Percentiles rank a stretch among this genome's conserved stretches.
phyloP scores from a whole-genome alignment of 2,797 vertebrate species.

The Onychomys arenicola region DNA sequence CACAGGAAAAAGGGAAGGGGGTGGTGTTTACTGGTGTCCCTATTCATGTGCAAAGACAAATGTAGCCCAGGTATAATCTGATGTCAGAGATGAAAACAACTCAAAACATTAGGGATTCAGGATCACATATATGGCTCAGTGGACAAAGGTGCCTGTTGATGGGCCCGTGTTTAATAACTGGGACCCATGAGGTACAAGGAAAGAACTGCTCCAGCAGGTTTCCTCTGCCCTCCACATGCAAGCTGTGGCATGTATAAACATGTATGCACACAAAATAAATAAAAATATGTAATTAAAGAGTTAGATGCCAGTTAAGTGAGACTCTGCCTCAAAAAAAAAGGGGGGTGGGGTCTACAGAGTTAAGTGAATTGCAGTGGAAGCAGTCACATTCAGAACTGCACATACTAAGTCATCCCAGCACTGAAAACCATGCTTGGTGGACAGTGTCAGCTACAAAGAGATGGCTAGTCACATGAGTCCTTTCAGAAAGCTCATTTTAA shows the following conservation, averaged over 20 bases:
- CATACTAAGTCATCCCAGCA: not conserved
- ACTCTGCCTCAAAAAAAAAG: not conserved
- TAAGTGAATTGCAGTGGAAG: not conserved
- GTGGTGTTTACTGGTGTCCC: not conserved
- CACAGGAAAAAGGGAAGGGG: not conserved
- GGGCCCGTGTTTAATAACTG: not conserved
- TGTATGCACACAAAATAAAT: not conserved
- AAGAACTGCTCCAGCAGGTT: not conserved
- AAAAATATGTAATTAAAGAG: not conserved
- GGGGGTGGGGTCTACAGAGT: not conserved
- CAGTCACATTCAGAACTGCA: not conserved
- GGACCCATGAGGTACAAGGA: not conserved
- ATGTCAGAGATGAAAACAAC: not conserved
- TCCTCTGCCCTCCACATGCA: not conserved
- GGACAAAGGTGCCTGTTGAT: not conserved
- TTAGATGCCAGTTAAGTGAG: not conserved
- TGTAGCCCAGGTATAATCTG: not conserved
- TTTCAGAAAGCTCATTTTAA: not conserved
- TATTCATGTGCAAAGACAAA: not conserved
- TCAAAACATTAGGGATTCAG: not conserved
- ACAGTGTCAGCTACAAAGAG: not conserved
- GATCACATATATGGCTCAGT: not conserved
- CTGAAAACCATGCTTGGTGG: not conserved
- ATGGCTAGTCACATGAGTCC: not conserved
- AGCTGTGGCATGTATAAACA: not conserved